Evolutionary conservation across 2,888 invertebrate species (phyloP).

Genomic region (Himalopsyche japonica): DNA sequence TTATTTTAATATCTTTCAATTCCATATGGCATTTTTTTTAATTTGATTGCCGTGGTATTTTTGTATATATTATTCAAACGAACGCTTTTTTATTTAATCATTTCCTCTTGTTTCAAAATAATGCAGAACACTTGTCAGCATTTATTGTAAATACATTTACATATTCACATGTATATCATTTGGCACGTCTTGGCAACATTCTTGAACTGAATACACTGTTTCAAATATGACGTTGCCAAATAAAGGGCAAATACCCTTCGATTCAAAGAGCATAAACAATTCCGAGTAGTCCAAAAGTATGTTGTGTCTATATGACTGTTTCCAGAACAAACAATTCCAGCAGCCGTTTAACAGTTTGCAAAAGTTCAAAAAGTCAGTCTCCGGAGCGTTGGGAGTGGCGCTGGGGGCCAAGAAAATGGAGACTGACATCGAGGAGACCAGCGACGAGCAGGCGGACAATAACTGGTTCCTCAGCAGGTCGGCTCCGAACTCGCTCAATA

Average conservation of each 20-base stretch:
- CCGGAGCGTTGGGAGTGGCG: constrained; percentile 62
- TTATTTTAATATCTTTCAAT: too few species aligned
- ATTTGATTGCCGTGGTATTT: too few species aligned
- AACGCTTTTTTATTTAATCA: neutral
- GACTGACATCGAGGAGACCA: constrained; percentile 52
- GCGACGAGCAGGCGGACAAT: constrained; percentile 55
- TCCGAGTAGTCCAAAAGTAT: constrained; percentile 56
- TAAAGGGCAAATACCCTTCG: neutral
- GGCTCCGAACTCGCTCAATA: constrained; percentile 76
- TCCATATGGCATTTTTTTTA: too few species aligned
- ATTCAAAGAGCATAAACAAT: neutral
- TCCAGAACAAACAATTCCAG: constrained; percentile 58
- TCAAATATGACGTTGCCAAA: neutral
- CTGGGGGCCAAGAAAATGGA: constrained; percentile 58
- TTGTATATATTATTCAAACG: too few species aligned
- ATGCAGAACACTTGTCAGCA: too few species aligned
- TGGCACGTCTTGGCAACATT: neutral
- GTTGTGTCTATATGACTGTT: constrained; percentile 61
- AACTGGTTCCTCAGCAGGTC: constrained; percentile 85
- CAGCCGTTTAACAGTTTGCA: constrained; percentile 69
- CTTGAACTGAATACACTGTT: neutral
- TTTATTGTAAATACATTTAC: neutral
- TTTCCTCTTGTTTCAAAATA: neutral
- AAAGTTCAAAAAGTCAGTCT: constrained; percentile 72
- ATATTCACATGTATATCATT: neutral